Percentiles rank a stretch among this genome's conserved stretches.
Conservation (phyloP, 2,797 vertebrate species). For the Rhabdophis nuchalis region DNA sequence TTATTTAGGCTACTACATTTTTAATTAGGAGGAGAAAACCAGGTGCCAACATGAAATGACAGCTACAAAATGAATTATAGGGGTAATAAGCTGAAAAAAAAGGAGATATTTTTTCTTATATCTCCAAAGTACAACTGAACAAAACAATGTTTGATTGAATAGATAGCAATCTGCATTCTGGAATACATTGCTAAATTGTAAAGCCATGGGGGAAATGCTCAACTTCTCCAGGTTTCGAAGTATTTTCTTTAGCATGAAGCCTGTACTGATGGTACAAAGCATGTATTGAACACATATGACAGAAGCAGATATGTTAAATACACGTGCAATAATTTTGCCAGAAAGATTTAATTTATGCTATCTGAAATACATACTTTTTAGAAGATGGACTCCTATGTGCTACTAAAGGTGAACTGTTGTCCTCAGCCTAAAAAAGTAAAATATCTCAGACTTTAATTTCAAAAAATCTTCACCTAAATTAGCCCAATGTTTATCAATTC, state of each 20-base stretch:
- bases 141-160: constrained; percentile 23
- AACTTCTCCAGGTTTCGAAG: constrained; percentile 44
- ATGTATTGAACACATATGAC: background rate
- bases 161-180: constrained; percentile 14
- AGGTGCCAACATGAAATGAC: background rate
- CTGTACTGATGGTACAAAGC: constrained; percentile 23
- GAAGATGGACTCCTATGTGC: background rate
- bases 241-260: constrained; percentile 34
- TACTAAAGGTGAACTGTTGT: background rate
- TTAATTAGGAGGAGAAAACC: constrained; percentile 41
- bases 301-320: background rate
- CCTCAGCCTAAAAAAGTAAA: background rate
- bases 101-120: constrained; percentile 8
- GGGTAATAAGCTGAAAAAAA: background rate
- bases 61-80: background rate
- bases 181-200: constrained; percentile 44
- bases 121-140: constrained; percentile 24
- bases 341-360: background rate
- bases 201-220: constrained; percentile 48
- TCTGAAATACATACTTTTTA: background rate
- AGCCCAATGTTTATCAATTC: background rate
- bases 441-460: background rate
- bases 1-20: background rate
- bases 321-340: background rate
- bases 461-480: background rate